Evolutionary conservation across 2,888 invertebrate species (phyloP).

Genomic region (Polymixis lichenea): DNA sequence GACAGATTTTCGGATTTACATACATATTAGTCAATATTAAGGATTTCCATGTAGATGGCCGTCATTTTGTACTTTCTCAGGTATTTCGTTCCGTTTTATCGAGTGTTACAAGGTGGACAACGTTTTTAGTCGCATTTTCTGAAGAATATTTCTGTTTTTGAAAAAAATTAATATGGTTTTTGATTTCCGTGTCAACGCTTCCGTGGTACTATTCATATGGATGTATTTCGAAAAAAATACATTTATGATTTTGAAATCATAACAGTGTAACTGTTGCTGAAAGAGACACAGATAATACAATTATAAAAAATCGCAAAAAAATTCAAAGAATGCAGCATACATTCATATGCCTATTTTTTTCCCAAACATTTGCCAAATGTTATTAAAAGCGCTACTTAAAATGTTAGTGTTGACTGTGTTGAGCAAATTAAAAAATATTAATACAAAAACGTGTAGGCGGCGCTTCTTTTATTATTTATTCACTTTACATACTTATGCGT

Average conservation of each 20-base stretch:
- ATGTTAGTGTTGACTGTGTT: conserved; percentile 41
- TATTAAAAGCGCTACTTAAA: conserved; percentile 54
- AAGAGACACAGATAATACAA: too few relatives aligned
- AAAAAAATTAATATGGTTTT: background rate
- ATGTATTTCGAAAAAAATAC: too few relatives aligned
- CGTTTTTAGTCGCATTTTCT: background rate
- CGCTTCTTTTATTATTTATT: conserved; percentile 71
- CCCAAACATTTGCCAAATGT: conserved; percentile 19
- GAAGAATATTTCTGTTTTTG: background rate
- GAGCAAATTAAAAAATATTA: conserved; percentile 64
- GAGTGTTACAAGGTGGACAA: background rate
- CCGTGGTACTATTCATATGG: background rate
- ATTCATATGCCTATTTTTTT: background rate
- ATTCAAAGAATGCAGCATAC: too few relatives aligned
- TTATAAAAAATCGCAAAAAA: too few relatives aligned
- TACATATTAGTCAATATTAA: conserved; percentile 22
- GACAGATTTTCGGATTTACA: conserved; percentile 34
- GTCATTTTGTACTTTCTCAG: conserved; percentile 14
- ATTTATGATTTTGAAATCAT: too few relatives aligned
- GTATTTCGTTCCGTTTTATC: conserved; percentile 21
- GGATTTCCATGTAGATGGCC: conserved; percentile 25
- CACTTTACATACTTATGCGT: conserved; percentile 67
- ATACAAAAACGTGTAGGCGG: conserved; percentile 62
- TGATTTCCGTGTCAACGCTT: background rate
- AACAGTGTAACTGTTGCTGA: too few relatives aligned